Conservation (phyloP, 1,140 invertebrate genomes). For the Chelonus insularis region DNA sequence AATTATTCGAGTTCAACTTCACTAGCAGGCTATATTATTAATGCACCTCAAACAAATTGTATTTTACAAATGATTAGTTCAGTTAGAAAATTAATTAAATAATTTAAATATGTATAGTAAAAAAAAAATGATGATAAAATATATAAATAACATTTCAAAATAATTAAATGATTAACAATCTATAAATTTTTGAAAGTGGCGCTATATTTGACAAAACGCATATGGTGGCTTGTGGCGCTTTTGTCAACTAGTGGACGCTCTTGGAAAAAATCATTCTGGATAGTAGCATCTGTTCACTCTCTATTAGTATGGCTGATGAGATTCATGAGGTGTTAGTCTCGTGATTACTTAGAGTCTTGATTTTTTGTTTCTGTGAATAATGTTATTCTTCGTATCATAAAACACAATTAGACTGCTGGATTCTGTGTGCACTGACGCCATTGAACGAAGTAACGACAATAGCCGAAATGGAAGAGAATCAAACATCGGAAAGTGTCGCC, state of each 20-base stretch:
- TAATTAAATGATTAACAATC: too few species aligned
- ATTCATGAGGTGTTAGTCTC: too few species aligned
- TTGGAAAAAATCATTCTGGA: neutral
- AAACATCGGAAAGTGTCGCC: slow-evolving; percentile 63
- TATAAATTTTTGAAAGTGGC: neutral
- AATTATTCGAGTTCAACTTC: too few species aligned
- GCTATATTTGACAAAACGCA: neutral
- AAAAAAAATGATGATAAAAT: too few species aligned
- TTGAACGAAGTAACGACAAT: slow-evolving; percentile 23
- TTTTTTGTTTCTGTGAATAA: neutral
- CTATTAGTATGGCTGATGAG: neutral
- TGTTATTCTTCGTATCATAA: neutral
- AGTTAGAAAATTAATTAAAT: too few species aligned
- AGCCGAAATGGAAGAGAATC: slow-evolving; percentile 61
- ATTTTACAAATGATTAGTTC: too few species aligned
- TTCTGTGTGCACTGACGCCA: slow-evolving; percentile 3
- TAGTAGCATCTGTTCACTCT: neutral
- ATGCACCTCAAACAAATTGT: too few species aligned
- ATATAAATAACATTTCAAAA: too few species aligned
- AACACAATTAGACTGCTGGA: neutral
- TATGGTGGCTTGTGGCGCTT: neutral
- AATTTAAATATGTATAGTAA: too few species aligned
- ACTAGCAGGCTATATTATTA: too few species aligned
- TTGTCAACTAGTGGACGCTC: neutral
- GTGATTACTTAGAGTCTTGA: neutral